phyloP scores from a whole-genome alignment of 2,797 vertebrate genomes.

The Typhlichthys eigenmanni region DNA sequence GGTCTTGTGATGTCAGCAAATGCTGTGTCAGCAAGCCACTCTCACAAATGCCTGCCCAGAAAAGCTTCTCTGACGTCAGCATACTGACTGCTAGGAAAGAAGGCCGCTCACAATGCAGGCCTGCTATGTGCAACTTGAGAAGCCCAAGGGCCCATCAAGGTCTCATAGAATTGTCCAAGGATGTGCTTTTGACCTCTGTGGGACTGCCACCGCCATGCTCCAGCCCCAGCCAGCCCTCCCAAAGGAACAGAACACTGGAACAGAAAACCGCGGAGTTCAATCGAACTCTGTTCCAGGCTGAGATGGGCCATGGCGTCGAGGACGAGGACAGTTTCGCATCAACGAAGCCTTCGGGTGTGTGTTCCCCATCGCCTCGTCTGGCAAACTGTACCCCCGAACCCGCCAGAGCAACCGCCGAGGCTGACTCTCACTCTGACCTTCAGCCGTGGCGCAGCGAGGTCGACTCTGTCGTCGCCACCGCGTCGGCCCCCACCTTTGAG shows the following conservation, averaged over 20 bases:
- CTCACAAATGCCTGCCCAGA: slow-evolving; percentile 76
- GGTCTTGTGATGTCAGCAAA: slow-evolving; percentile 80
- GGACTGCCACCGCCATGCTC: slow-evolving; percentile 49
- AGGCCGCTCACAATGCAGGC: slow-evolving; percentile 39
- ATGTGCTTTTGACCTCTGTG: slow-evolving; percentile 58
- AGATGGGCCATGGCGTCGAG: slow-evolving; percentile 71
- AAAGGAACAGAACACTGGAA: slow-evolving; percentile 87
- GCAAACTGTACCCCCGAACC: slow-evolving; percentile 36
- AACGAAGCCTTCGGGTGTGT: slow-evolving; percentile 48
- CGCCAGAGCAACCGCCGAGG: slow-evolving; percentile 38
- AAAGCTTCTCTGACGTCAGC: slow-evolving; percentile 82
- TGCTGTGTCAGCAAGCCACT: slow-evolving; percentile 69
- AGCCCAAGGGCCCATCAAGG: slow-evolving; percentile 31
- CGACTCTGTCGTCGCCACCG: slow-evolving; percentile 11
- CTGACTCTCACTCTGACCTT: slow-evolving; percentile 33
- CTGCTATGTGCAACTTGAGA: slow-evolving; percentile 42
- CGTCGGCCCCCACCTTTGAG: slow-evolving; percentile 23
- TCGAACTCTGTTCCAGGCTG: slow-evolving; percentile 89
- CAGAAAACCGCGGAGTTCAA: slow-evolving; percentile 95
- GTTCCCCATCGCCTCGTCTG: slow-evolving; percentile 42
- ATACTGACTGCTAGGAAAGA: slow-evolving; percentile 70
- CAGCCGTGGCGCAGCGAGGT: slow-evolving; percentile 32
- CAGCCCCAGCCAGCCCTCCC: slow-evolving; percentile 57
- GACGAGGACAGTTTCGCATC: slow-evolving; percentile 62
- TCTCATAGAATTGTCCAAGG: slow-evolving; percentile 55